Percentiles rank a stretch among this genome's conserved stretches.
phyloP scores from a whole-genome alignment of 2,113 vertebrate genomes.

The Mirounga angustirostris region DNA sequence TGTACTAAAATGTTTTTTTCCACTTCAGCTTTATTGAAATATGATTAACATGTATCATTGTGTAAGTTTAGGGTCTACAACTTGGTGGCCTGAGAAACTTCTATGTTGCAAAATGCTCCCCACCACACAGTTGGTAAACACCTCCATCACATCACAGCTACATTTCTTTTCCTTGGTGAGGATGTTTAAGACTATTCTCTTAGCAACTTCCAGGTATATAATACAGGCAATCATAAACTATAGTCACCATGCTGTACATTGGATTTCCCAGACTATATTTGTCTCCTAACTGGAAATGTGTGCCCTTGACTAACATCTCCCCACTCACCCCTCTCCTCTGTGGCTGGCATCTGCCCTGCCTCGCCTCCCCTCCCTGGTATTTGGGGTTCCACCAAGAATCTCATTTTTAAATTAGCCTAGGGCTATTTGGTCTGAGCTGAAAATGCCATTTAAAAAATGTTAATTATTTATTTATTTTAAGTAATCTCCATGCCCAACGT shows the following conservation, averaged over 20 bases:
- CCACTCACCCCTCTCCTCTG: background rate
- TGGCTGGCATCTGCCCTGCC: background rate
- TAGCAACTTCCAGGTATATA: background rate
- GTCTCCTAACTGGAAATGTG: accelerated
- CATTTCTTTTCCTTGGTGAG: background rate
- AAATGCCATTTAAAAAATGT: background rate
- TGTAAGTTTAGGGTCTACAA: background rate
- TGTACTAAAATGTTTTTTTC: background rate
- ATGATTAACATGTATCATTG: accelerated
- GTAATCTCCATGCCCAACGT: background rate
- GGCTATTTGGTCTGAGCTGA: background rate
- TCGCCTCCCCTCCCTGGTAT: background rate
- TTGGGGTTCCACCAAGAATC: background rate
- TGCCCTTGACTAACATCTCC: too few relatives aligned
- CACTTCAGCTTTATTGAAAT: background rate
- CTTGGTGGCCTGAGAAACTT: too few relatives aligned
- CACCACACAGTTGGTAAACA: accelerated
- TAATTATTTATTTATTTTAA: background rate
- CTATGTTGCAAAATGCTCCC: background rate
- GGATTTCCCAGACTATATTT: background rate
- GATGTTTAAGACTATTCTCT: background rate
- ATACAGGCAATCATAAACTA: accelerated
- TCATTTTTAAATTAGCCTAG: background rate
- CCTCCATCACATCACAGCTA: accelerated
- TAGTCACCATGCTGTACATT: background rate